These are phyloP conservation scores for Palythoa grandis DNA, from an alignment of 92 coral and sea anemone species.

Conservation along the genomic window DNA sequence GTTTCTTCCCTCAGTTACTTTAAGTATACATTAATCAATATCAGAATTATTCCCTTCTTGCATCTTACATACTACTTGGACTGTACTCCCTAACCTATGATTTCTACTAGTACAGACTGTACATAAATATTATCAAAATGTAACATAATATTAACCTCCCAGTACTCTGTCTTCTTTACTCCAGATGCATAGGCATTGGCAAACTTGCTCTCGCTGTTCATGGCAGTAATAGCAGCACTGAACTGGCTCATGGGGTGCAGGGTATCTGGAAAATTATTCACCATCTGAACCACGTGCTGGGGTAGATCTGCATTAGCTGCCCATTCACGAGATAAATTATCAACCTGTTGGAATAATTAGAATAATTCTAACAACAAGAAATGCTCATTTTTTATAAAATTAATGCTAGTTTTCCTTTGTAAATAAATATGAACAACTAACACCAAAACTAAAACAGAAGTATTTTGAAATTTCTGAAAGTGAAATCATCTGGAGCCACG, in stretches of 20 bases:
- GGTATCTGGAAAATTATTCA: conserved; percentile 94
- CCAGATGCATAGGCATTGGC: conserved; percentile 88
- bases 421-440: too few relatives aligned
- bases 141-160: conserved; percentile 76
- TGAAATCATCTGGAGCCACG: too few relatives aligned
- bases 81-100: too few relatives aligned
- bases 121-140: background rate
- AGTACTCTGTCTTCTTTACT: conserved; percentile 71
- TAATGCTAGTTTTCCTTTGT: background rate
- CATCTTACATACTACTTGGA: too few relatives aligned
- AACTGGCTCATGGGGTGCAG: conserved; percentile 99
- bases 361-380: too few relatives aligned
- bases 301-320: conserved; percentile 96
- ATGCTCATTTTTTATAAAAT: background rate
- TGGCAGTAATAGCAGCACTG: conserved; percentile 97
- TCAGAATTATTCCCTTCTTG: too few relatives aligned
- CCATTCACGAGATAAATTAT: conserved; percentile 88
- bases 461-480: too few relatives aligned
- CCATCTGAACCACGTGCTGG: conserved; percentile 96
- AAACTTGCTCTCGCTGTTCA: conserved; percentile 98
- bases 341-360: conserved; percentile 64
- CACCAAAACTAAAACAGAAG: too few relatives aligned
- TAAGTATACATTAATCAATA: too few relatives aligned
- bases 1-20: too few relatives aligned
- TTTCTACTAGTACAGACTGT: too few relatives aligned